phyloP scores from a whole-genome alignment of 1,140 invertebrate genomes.

The Musca vetustissima region DNA sequence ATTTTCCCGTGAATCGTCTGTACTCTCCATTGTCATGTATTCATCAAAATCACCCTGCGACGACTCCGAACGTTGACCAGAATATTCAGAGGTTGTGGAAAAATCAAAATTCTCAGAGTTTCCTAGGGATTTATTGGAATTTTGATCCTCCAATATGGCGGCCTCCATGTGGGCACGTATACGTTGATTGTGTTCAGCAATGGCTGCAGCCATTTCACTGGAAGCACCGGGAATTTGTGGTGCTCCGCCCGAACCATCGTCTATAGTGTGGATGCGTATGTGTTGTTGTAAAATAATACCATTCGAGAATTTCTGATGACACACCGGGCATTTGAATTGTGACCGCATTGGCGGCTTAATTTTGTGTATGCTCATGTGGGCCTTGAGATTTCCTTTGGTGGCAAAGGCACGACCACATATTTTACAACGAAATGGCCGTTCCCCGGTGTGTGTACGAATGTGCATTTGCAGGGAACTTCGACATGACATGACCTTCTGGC shows the following conservation, averaged over 20 bases:
- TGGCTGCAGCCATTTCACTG: not conserved
- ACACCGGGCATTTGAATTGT: constrained; percentile 96
- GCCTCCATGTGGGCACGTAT: constrained; percentile 28
- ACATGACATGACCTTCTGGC: constrained; percentile 94
- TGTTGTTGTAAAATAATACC: constrained; percentile 94
- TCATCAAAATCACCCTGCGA: constrained; percentile 53
- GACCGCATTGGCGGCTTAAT: constrained; percentile 89
- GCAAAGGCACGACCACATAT: constrained; percentile 95
- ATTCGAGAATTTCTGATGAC: constrained; percentile 97
- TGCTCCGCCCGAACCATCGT: constrained; percentile 65
- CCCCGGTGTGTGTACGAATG: constrained; percentile 84
- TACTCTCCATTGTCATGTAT: constrained; percentile 54
- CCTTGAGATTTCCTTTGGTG: constrained; percentile 98
- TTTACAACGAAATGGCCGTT: constrained; percentile 94
- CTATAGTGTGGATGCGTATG: constrained; percentile 88
- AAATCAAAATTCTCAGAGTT: constrained; percentile 52
- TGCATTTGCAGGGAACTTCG: constrained; percentile 99
- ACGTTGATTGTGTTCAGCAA: constrained; percentile 27
- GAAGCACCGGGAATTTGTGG: not conserved
- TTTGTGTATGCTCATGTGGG: constrained; percentile 98
- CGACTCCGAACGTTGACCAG: constrained; percentile 49
- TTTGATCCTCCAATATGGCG: constrained; percentile 40
- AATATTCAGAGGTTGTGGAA: constrained; percentile 50
- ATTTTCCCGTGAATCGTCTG: constrained; percentile 49
- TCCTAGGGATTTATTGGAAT: constrained; percentile 49